Evolutionary conservation across 2,888 invertebrate species (phyloP), one percentile per base, ranked within the genome.

Genomic region (Conistra vaccinii): DNA sequence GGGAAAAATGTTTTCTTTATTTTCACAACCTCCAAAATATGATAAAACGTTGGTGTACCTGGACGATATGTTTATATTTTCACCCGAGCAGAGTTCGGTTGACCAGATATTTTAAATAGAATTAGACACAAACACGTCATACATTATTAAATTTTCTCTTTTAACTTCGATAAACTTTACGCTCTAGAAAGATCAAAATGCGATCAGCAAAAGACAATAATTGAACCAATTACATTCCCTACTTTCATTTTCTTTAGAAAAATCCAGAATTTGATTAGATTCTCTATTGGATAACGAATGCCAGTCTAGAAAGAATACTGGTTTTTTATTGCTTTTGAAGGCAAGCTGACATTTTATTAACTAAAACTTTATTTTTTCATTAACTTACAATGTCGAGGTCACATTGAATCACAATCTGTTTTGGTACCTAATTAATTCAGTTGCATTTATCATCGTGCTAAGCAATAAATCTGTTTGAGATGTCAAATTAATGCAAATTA

Each of bases 181-280:
- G 32, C 10, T 32, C 32, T 35, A 76, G 6, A 74, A 7, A 14
- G 10, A 7, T 14, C 10, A 23, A 53, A 78, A 61, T n/a, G 2
- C 20, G 32, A 61, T 69, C 20, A 48, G 12, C 23, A 76, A 45
- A 39, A 32, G n/a, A 29, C 3, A 55, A 29, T 55, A 29, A 48
- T 55, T 76, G 23, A 48, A 62, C 29, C n/a, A 55, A 70, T 61
- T 70, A 55, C 29, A 48, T 62, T 48, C 29, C 29, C 2, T 32
- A 55, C 20, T 2, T 60, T 60, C 29, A 53, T 39, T 60, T 73
- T 73, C 53, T 73, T 32, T 3, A 29, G n/a, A n/a, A 48, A 73
- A 65, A 48, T 35, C 23, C 42, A 69, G 58, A 69, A 62, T 83
- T 61, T 45, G 58, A 69, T 70, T 61, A 35, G 68, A 70, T 79